Base-by-base conservation (phyloP, 2,113 vertebrate species). In the Cervus canadensis region DNA sequence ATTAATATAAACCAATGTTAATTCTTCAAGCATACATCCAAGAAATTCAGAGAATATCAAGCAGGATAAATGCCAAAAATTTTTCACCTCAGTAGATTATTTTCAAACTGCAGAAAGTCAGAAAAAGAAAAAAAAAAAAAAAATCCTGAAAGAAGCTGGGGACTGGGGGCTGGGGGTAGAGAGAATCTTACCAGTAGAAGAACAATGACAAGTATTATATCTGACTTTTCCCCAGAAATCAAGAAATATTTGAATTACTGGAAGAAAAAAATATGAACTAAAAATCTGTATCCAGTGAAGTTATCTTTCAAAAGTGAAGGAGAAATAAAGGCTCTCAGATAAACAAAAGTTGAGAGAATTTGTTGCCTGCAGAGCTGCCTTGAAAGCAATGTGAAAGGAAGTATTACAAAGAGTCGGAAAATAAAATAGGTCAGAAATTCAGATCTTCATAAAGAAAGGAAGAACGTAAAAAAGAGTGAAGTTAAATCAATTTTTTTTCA, bases 81-180 rank as follows among this genome's bases (percentile, higher is more conserved):
- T 17, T 79, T 54, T 30, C 15, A 48, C 15, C 16, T 28, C 15
- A 30, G 57, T 40, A 56, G n/a, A 67, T 81, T 21, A 67, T 82
- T 30, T 94, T 88, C 3, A 67, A 56, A 45, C 21, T 36, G 43
- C 7, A 57, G 4, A 82, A 94, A 82, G 43, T 67, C 85, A 56
- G 54, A 56, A 74, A 50, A 50, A 40, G 4, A 43, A 81, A 79
- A 48, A 76, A 59, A 36, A 59, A 36, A 67, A 64, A 19, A 19
- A 50, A 64, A 56, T 28, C 5, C 28, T 56, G 54, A 88, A 64
- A 87, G 45, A 87, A 79, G 4, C 45, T 2, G 2, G 33, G 26
- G 16, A 28, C 13, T 0, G 0, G 43, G 10, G 21, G 25, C 11
- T 25, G 45, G 7, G 13, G 3, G 5, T 43, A 23, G 57, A 50